A percentile compares a stretch with the other conserved stretches of the same genome.
Conservation (phyloP, 2,113 vertebrate species). For the Balaenoptera acutorostrata region DNA sequence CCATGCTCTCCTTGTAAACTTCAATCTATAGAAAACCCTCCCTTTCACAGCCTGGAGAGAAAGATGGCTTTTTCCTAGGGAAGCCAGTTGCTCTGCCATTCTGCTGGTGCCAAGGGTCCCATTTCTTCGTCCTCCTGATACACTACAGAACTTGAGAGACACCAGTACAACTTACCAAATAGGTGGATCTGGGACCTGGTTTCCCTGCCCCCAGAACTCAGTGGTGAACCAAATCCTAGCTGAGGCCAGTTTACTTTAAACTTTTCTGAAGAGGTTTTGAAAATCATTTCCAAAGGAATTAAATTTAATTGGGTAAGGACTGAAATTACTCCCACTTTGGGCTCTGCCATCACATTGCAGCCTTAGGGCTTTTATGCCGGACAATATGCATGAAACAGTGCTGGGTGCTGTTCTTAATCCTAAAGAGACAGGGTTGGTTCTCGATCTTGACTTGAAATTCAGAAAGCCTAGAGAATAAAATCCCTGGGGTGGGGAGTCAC, state of each 20-base stretch:
- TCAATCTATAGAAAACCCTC: background rate
- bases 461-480: background rate
- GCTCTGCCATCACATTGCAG: background rate
- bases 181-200: background rate
- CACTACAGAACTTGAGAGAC: background rate
- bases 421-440: background rate
- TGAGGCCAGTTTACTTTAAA: background rate
- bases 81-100: background rate
- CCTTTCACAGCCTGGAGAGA: background rate
- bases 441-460: background rate
- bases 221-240: background rate
- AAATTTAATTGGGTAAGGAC: background rate
- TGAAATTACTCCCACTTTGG: background rate
- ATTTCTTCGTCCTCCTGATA: background rate
- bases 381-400: background rate
- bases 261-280: background rate
- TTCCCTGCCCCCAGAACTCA: background rate
- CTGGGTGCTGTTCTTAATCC: background rate
- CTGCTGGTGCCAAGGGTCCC: background rate
- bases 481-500: background rate
- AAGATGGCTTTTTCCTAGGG: background rate
- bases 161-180: background rate
- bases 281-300: slow-evolving; percentile 27
- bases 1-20: background rate
- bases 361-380: background rate